These are phyloP conservation scores for Cyanoderma ruficeps DNA, from an alignment of 2,113 vertebrate genomes.

Conservation along the genomic window DNA sequence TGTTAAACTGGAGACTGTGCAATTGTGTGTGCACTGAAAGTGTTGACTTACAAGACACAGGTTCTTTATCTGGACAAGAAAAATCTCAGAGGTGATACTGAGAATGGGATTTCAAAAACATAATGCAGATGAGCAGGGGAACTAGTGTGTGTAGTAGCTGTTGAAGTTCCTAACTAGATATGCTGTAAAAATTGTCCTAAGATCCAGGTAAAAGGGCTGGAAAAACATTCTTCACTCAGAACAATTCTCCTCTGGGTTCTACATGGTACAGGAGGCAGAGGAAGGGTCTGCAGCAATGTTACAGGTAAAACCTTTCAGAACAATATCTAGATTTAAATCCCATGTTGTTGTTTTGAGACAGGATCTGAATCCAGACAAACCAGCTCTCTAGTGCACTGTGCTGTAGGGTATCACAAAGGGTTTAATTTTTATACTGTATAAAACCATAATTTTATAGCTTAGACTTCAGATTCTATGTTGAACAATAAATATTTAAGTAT, in stretches of 20 bases:
- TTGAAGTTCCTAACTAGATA: neutral
- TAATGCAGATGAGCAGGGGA: neutral
- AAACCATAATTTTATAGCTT: neutral
- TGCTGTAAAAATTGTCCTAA: neutral
- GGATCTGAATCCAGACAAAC: neutral
- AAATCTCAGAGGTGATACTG: neutral
- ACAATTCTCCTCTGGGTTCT: neutral
- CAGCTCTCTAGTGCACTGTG: neutral
- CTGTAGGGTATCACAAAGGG: neutral
- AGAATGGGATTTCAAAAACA: neutral
- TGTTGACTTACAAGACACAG: neutral
- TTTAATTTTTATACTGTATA: neutral
- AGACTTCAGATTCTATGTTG: neutral
- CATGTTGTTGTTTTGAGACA: neutral
- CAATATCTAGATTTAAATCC: neutral
- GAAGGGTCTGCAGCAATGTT: neutral
- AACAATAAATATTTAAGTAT: neutral
- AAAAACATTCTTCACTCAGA: neutral
- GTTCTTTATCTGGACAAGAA: neutral
- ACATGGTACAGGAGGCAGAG: neutral
- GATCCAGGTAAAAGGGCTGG: neutral
- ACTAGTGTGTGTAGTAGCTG: neutral
- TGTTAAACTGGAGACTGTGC: neutral
- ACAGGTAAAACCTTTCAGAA: neutral
- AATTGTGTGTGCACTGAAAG: neutral